These are phyloP conservation scores for Ischnus inquisitorius DNA, from an alignment of 2,888 invertebrate species.

Conservation along the genomic window DNA sequence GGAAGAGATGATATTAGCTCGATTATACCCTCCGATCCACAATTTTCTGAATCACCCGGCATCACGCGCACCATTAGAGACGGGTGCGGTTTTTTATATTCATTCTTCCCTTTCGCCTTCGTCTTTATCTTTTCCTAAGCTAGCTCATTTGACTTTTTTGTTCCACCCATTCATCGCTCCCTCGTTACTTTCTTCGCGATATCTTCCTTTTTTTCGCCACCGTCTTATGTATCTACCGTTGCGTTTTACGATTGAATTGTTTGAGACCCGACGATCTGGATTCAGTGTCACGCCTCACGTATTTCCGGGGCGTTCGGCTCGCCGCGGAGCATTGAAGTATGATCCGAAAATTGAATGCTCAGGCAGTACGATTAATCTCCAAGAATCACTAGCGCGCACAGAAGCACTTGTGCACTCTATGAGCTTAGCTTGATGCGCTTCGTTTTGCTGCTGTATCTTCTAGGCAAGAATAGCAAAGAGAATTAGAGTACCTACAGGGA, in stretches of 20 bases:
- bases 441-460: conserved; percentile 39
- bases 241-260: background rate
- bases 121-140: background rate
- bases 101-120: conserved; percentile 59
- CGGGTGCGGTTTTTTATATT: conserved; percentile 38
- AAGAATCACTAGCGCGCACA: conserved; percentile 1
- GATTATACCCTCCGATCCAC: conserved; percentile 79
- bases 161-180: background rate
- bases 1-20: conserved; percentile 78
- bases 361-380: conserved; percentile 15
- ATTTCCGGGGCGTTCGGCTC: background rate
- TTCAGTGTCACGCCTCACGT: background rate
- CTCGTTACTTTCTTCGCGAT: conserved; percentile 56
- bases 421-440: conserved; percentile 29
- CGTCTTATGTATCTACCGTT: background rate
- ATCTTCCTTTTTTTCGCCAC: conserved; percentile 4
- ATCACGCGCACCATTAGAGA: conserved; percentile 74
- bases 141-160: background rate
- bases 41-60: conserved; percentile 80
- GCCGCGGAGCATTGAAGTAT: background rate
- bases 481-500: conserved; percentile 6
- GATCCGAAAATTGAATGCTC: conserved; percentile 19
- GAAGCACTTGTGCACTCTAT: conserved; percentile 36
- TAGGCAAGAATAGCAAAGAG: conserved; percentile 30
- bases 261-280: background rate